Percentiles rank a stretch among this genome's conserved stretches.
Evolutionary conservation across 2,888 invertebrate genomes (phyloP).

Genomic region (Ligdia adustata): DNA sequence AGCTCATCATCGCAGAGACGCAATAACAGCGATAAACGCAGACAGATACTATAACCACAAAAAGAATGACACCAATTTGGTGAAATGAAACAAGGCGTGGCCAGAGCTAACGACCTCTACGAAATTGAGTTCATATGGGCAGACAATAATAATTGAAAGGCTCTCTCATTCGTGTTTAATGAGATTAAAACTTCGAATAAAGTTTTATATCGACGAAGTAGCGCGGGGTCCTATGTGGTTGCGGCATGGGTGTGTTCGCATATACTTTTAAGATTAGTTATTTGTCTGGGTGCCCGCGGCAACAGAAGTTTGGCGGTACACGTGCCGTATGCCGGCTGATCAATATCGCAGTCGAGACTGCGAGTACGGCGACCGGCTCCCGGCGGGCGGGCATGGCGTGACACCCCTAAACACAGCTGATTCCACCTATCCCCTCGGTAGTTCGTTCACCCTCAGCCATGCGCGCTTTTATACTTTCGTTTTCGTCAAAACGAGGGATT

Average conservation of each 20-base stretch:
- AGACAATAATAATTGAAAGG: conserved; percentile 20
- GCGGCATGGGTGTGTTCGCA: neutral
- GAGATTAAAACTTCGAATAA: conserved; percentile 40
- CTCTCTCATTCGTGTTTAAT: conserved; percentile 29
- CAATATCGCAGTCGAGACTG: conserved; percentile 77
- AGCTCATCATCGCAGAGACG: too few species aligned
- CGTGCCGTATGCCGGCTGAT: conserved; percentile 70
- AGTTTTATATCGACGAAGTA: conserved; percentile 16
- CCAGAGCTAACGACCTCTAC: conserved; percentile 32
- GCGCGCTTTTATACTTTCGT: conserved; percentile 62
- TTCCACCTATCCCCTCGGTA: conserved; percentile 63
- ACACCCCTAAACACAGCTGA: conserved; percentile 81
- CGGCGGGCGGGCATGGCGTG: conserved; percentile 63
- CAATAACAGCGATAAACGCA: conserved; percentile 17
- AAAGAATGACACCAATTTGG: conserved; percentile 19
- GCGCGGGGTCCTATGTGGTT: conserved; percentile 1
- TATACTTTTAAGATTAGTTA: neutral
- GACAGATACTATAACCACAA: conserved; percentile 5
- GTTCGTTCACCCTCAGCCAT: conserved; percentile 69
- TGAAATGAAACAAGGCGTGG: conserved; percentile 32
- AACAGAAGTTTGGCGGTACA: conserved; percentile 50
- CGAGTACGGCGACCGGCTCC: conserved; percentile 79
- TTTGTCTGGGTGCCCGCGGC: conserved; percentile 31
- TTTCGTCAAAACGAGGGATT: conserved; percentile 49
- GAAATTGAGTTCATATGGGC: conserved; percentile 28